A percentile compares a stretch with the other conserved stretches of the same genome.
phyloP scores from a whole-genome alignment of 2,797 vertebrate genomes.

The Enteromius trimaculatus region DNA sequence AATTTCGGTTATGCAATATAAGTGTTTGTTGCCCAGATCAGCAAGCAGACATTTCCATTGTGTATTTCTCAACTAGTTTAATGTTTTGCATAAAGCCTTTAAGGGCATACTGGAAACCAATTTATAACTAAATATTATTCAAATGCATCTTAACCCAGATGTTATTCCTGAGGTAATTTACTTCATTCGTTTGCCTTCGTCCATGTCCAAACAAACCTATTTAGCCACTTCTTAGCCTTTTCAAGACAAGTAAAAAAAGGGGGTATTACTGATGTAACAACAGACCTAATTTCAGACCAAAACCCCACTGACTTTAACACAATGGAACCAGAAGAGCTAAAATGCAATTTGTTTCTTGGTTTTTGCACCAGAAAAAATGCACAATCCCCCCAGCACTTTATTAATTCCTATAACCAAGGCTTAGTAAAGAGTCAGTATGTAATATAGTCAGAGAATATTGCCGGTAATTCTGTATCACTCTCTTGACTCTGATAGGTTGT shows the following conservation, averaged over 20 bases:
- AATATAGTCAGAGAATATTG: neutral
- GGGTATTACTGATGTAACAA: neutral
- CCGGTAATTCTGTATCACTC: neutral
- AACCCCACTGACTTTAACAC: neutral
- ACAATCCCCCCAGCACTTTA: neutral
- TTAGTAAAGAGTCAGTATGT: neutral
- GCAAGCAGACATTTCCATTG: neutral
- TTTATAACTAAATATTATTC: neutral
- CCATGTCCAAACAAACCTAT: neutral
- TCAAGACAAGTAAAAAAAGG: neutral
- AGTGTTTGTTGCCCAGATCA: neutral
- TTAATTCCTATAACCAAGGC: neutral
- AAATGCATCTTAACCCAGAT: slow-evolving; percentile 1
- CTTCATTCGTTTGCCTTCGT: neutral
- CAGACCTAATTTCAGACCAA: neutral
- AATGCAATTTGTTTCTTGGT: neutral
- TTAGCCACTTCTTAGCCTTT: neutral
- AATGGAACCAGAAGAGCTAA: neutral
- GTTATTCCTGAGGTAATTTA: neutral
- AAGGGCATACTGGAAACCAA: neutral
- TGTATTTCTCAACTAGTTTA: neutral
- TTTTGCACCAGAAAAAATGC: neutral
- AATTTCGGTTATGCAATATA: neutral
- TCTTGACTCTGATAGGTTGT: slow-evolving; percentile 16
- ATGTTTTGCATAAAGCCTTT: neutral